Evolutionary conservation across 2,888 invertebrate species (phyloP), one percentile per base, ranked within the genome.

Genomic region (Anticlea derivata): DNA sequence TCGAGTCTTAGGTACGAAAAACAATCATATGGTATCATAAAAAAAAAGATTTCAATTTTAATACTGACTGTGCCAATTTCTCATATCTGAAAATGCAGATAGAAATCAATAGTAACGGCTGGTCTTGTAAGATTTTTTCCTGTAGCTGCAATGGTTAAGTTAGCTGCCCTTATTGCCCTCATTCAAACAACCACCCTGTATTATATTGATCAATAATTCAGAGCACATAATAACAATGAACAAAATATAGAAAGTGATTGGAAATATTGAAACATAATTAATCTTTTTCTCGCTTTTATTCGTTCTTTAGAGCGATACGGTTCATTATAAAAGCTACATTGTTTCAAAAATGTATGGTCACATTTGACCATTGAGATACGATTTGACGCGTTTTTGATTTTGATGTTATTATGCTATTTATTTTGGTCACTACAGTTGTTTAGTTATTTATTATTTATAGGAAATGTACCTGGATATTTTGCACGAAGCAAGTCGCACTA

Each of bases 381-480:
- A 29, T 24, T 38, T 44, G 30, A 20, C 31, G 20, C 20, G 38
- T 38, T 27, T 38, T 17, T n/a, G 10, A 33, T 38, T 37, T 38
- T 38, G 22, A 27, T 43, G 26, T 23, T 7, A 6, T 26, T 43
- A 13, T 26, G 39, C 38, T 31, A 26, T 24, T 30, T 24, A 7
- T 41, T 35, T 39, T 40, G 22, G 33, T 1, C 10, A 5, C 6
- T 23, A 22, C 31, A 24, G 24, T 34, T 27, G 26, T 20, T n/a
- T 26, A 2, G 23, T 5, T 26, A 8, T 12, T 20, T 29, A 29
- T 27, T 44, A 2, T 26, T 35, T 43, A 7, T 20, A 17, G 27
- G 8, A n/a, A n/a, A 10, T 7, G 3, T 17, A 31, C n/a, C 8
- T 24, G 8, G 22, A 24, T 37, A 12, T 27, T 38, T 20, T 29